Evolutionary conservation across 2,888 invertebrate species (phyloP), one percentile per base, ranked within the genome.

Genomic region (Drosophila phalerata): DNA sequence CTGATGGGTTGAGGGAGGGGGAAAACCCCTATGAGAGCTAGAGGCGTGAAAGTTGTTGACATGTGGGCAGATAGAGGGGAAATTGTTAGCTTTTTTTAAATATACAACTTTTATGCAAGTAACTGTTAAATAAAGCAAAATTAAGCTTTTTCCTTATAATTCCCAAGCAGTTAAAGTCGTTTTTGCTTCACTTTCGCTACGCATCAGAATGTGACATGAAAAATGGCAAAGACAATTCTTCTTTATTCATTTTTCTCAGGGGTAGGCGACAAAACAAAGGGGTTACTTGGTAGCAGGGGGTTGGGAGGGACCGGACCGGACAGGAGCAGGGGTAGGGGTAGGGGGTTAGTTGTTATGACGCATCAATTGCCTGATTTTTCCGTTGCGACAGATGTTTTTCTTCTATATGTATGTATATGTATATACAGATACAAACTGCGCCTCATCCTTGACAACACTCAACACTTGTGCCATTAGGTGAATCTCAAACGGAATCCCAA

Each of bases 381-480:
- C 61, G 63, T 63, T 49, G 53, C 72, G 79, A 77, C 84, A 85
- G 87, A 84, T 85, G 86, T 84, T 77, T 73, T 72, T 42, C 45
- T 49, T 19, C 11, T 11, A n/a, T n/a, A 47, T 45, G 19, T 51
- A 28, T 30, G n/a, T 52, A 25, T n/a, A 19, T 45, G 10, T 10
- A 40, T 10, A 40, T 56, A 22, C 32, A n/a, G 38, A n/a, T n/a
- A n/a, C 34, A 63, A 73, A 78, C 61, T 69, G 71, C 73, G 70
- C 55, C 62, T 72, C 58, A 63, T 58, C 51, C 61, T 62, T 53
- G 58, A 52, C 69, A 56, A 49, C 72, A 65, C 67, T 75, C 71
- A 73, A 65, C 84, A 86, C 84, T 86, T 84, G 83, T 81, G 73
- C 72, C 78, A 69, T 75, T 78, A 71, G 69, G 69, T 78, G 79